phyloP scores from a whole-genome alignment of 2,113 vertebrate species.

The Acanthisitta chloris region DNA sequence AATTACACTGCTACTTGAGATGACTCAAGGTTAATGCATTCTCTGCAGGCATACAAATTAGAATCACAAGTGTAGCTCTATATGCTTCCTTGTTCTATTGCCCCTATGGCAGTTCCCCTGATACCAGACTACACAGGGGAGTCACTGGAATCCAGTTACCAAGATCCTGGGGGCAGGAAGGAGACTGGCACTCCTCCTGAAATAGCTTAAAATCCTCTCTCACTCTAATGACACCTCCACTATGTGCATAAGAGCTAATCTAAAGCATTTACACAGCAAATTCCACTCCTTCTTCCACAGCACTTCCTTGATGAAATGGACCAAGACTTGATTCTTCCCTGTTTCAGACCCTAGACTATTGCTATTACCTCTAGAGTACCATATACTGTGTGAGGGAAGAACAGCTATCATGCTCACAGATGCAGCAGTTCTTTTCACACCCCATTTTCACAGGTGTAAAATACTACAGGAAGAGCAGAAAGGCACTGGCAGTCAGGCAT shows the following conservation, averaged over 20 bases:
- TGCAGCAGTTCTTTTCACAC: neutral
- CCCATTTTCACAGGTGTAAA: neutral
- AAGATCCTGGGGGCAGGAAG: neutral
- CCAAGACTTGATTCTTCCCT: neutral
- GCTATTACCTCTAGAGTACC: neutral
- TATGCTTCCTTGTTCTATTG: neutral
- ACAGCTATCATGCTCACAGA: accelerated
- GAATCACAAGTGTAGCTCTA: neutral
- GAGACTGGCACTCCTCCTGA: neutral
- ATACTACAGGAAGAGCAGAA: neutral
- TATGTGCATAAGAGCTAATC: neutral
- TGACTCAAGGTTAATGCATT: neutral
- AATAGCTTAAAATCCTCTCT: neutral
- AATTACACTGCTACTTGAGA: neutral
- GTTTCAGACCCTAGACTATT: neutral
- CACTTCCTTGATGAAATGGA: neutral
- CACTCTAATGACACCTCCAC: neutral
- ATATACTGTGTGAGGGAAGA: accelerated
- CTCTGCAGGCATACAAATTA: neutral
- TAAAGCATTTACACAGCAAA: neutral
- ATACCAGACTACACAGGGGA: neutral
- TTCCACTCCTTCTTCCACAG: neutral
- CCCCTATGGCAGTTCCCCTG: neutral
- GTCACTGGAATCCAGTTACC: neutral
- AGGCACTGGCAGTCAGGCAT: neutral